Evolutionary conservation across 2,888 invertebrate species (phyloP).

Genomic region (Drosophila longiperda): DNA sequence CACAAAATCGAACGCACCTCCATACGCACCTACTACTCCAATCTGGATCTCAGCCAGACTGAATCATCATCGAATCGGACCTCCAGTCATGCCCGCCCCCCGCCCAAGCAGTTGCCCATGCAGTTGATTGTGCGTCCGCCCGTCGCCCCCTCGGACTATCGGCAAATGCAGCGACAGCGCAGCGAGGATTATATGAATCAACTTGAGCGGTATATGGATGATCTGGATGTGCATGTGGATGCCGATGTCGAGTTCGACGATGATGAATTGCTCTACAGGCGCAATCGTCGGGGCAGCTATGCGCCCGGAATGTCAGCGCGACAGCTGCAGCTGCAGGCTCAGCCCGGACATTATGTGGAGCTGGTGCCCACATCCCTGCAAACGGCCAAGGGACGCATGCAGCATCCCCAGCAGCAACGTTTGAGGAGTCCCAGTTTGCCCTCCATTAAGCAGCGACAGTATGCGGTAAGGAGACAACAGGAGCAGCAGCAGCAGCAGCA

Average conservation of each 20-base stretch:
- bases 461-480: constrained; percentile 61
- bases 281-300: constrained; percentile 63
- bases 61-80: constrained; percentile 62
- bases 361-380: constrained; percentile 74
- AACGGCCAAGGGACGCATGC: constrained; percentile 82
- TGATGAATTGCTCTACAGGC: constrained; percentile 61
- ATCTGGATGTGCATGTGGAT: constrained; percentile 58
- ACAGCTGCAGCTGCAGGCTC: constrained; percentile 45
- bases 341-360: constrained; percentile 66
- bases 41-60: constrained; percentile 82
- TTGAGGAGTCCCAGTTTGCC: constrained; percentile 89
- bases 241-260: constrained; percentile 77
- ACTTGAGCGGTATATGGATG: constrained; percentile 70
- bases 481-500: constrained; percentile 69
- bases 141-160: constrained; percentile 28
- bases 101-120: constrained; percentile 28
- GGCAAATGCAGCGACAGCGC: constrained; percentile 61
- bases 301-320: constrained; percentile 71
- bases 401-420: constrained; percentile 74
- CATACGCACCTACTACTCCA: constrained; percentile 85
- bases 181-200: constrained; percentile 77
- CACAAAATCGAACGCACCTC: constrained; percentile 84
- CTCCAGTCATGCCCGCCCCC: constrained; percentile 51
- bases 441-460: constrained; percentile 86
- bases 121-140: constrained; percentile 52